phyloP scores from a whole-genome alignment of 2,113 vertebrate species.

The Myiopsitta monachus region DNA sequence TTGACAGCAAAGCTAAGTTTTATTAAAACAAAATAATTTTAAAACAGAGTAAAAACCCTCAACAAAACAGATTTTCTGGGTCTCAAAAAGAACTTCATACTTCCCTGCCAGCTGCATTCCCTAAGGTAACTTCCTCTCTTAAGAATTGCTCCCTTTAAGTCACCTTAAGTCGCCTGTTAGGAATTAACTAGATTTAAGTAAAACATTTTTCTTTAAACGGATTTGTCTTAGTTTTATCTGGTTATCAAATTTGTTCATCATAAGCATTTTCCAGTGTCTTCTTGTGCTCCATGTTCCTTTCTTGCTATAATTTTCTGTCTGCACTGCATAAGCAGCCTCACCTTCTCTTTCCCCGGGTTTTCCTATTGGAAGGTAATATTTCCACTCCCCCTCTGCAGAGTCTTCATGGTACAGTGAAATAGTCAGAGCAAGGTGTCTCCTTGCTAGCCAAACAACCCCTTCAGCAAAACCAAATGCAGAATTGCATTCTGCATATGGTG shows the following conservation, averaged over 20 bases:
- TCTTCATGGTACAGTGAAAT: neutral
- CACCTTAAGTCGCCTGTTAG: neutral
- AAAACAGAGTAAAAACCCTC: fast-evolving
- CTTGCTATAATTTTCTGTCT: neutral
- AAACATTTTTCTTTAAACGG: neutral
- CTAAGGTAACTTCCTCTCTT: neutral
- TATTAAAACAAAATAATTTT: neutral
- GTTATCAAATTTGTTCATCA: neutral
- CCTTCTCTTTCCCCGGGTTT: neutral
- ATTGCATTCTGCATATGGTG: neutral
- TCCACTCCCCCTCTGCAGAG: neutral
- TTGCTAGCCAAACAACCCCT: neutral
- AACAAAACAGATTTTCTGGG: neutral
- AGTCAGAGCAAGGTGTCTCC: neutral
- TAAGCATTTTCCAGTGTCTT: neutral
- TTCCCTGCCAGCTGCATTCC: neutral
- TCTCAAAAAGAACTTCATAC: neutral
- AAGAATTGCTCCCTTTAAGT: neutral
- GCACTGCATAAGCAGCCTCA: neutral
- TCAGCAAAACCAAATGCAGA: neutral
- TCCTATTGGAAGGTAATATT: neutral
- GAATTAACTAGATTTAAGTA: neutral
- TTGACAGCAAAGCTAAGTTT: neutral
- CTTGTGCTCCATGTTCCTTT: neutral
- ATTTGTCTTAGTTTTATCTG: neutral